A percentile compares a stretch with the other conserved stretches of the same genome.
Conservation (phyloP, 2,888 invertebrate species). For the Ophion obscuratus region DNA sequence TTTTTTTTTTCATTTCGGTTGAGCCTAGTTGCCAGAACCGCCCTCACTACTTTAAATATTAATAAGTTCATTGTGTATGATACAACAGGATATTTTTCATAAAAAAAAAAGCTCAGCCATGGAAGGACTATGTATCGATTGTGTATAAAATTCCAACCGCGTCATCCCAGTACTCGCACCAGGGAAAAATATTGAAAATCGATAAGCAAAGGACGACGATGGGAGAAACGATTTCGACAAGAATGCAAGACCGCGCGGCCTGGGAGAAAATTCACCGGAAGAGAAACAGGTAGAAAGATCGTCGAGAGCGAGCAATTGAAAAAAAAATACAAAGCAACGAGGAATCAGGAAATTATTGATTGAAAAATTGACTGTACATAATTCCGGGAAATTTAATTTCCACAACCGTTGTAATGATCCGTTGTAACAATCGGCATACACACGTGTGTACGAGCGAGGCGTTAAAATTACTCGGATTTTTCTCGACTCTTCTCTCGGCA, state of each 20-base stretch:
- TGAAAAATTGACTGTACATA: constrained; percentile 30
- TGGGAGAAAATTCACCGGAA: constrained; percentile 6
- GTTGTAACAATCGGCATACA: constrained; percentile 25
- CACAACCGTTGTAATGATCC: constrained; percentile 42
- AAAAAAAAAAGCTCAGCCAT: too few relatives aligned
- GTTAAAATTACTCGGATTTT: constrained; percentile 46
- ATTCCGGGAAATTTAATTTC: constrained; percentile 55
- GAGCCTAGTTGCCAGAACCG: too few relatives aligned
- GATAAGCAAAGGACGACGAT: neutral
- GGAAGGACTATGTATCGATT: neutral
- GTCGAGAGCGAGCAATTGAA: constrained; percentile 2
- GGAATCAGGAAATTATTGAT: constrained; percentile 41
- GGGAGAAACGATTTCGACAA: neutral
- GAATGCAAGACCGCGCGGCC: neutral
- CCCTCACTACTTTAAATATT: too few relatives aligned
- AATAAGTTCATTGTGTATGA: too few relatives aligned
- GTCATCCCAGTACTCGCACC: neutral
- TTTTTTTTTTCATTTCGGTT: too few relatives aligned
- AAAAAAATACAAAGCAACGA: constrained; percentile 7
- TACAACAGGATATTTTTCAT: too few relatives aligned
- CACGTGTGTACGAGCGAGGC: constrained; percentile 11
- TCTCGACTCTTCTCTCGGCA: constrained; percentile 14
- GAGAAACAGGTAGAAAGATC: neutral
- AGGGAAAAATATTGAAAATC: constrained; percentile 18
- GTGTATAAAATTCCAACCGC: neutral